phyloP scores from a whole-genome alignment of 2,113 vertebrate species.

The Uria aalge region DNA sequence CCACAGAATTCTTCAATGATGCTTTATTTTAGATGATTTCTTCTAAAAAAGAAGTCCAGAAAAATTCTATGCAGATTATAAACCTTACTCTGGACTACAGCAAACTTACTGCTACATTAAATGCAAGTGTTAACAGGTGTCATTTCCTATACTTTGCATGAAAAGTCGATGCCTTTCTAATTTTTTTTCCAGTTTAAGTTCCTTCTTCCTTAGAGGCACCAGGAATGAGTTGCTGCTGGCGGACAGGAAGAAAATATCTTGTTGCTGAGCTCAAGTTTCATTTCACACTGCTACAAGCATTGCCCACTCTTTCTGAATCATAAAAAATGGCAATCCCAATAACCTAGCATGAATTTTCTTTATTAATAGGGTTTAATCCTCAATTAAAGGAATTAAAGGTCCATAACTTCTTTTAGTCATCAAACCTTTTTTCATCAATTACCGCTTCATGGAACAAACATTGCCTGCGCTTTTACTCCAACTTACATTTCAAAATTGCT shows the following conservation, averaged over 20 bases:
- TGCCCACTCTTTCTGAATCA: constrained; percentile 43
- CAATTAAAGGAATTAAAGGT: neutral
- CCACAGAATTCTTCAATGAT: neutral
- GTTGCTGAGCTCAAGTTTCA: neutral
- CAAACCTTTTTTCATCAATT: constrained; percentile 33
- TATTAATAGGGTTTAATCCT: constrained; percentile 1
- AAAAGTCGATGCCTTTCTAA: neutral
- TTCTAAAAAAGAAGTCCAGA: neutral
- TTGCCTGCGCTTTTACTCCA: neutral
- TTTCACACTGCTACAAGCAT: constrained; percentile 7
- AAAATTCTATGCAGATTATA: neutral
- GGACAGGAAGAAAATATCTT: neutral
- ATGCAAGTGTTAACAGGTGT: neutral
- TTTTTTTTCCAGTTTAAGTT: neutral
- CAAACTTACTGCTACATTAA: neutral
- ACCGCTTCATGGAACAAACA: neutral
- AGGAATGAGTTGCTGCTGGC: neutral
- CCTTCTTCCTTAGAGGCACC: neutral
- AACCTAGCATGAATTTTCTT: neutral
- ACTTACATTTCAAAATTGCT: constrained; percentile 9
- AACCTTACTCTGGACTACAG: neutral
- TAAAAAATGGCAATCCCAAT: neutral
- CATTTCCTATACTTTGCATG: neutral
- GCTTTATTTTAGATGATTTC: neutral
- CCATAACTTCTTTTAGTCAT: constrained; percentile 23